Evolutionary conservation across 1,140 invertebrate species (phyloP).

Genomic region (Pogonus chalceus): DNA sequence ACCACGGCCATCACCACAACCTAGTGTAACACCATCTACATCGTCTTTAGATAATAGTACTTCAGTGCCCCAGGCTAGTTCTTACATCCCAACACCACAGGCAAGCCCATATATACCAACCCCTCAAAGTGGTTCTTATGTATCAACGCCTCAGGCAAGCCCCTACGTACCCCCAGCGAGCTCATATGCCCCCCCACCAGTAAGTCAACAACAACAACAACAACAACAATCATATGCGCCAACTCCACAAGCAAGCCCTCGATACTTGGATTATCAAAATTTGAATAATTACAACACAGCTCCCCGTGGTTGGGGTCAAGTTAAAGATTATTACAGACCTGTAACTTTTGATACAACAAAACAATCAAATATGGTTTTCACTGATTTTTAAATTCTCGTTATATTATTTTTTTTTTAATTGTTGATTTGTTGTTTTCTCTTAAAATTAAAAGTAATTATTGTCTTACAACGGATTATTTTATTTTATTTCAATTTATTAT

Average conservation of each 20-base stretch:
- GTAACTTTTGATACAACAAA: constrained; percentile 49
- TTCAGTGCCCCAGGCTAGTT: constrained; percentile 35
- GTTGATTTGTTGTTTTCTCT: background rate
- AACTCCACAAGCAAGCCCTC: constrained; percentile 17
- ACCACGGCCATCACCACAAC: background rate
- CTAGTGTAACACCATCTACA: background rate
- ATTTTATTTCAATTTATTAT: no score
- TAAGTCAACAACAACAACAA: constrained; percentile 11
- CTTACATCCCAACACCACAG: constrained; percentile 33
- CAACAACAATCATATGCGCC: no score
- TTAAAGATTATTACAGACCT: constrained; percentile 53
- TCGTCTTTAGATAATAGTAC: background rate
- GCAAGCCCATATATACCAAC: constrained; percentile 27
- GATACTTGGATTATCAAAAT: constrained; percentile 20
- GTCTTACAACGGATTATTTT: no score
- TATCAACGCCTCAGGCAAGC: constrained; percentile 30
- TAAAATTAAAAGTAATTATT: no score
- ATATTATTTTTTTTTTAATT: no score
- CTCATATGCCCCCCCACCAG: constrained; percentile 10
- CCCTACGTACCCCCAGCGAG: constrained; percentile 35
- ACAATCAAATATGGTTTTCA: constrained; percentile 41
- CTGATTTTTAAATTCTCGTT: constrained; percentile 55
- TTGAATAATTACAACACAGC: constrained; percentile 66
- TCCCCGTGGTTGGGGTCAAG: constrained; percentile 65
- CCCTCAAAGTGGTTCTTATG: constrained; percentile 8